Conservation (phyloP, 2,797 vertebrate species). For the Rhabdomys pumilio region DNA sequence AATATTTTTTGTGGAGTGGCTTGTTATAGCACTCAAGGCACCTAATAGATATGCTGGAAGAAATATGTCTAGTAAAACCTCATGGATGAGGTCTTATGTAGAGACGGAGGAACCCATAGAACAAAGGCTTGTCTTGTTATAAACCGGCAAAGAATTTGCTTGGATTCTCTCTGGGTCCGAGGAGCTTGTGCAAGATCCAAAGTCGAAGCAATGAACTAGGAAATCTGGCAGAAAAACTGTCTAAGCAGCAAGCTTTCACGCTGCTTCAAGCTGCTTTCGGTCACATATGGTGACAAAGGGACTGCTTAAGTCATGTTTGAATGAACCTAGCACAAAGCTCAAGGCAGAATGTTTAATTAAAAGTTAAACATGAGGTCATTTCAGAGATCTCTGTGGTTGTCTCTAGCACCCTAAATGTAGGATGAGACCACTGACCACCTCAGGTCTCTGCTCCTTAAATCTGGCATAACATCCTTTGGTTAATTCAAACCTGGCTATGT, state of each 20-base stretch:
- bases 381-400: background rate
- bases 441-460: background rate
- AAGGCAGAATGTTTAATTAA: background rate
- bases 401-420: background rate
- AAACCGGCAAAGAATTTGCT: background rate
- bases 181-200: background rate
- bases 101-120: background rate
- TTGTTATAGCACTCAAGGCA: background rate
- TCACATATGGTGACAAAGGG: background rate
- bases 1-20: background rate
- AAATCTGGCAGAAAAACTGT: background rate
- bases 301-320: background rate
- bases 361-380: background rate
- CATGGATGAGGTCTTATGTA: background rate
- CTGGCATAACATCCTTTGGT: too few relatives aligned
- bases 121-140: background rate
- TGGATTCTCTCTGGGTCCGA: background rate
- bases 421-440: background rate
- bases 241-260: background rate
- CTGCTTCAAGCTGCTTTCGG: background rate
- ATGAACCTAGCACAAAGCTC: background rate
- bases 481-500: background rate
- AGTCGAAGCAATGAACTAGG: background rate
- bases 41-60: background rate
- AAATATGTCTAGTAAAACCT: background rate